These are phyloP conservation scores for Merluccius polli DNA, from an alignment of 2,797 vertebrate species.

Conservation along the genomic window DNA sequence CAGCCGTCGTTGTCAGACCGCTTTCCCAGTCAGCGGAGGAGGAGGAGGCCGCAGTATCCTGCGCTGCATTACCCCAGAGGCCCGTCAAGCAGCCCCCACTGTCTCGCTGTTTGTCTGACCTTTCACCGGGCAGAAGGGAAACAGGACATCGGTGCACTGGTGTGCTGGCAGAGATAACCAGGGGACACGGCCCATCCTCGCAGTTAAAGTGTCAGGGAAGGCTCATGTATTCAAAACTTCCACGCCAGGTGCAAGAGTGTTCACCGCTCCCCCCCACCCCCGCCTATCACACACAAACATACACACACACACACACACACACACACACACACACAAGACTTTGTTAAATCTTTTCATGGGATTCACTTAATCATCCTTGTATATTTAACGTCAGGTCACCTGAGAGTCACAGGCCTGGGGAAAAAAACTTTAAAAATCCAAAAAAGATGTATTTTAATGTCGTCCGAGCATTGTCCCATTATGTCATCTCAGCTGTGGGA, in stretches of 20 bases:
- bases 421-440: not conserved
- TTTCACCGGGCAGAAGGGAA: conserved; percentile 70
- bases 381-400: not conserved
- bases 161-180: conserved; percentile 72
- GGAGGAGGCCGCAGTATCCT: conserved; percentile 59
- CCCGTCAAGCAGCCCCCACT: conserved; percentile 50
- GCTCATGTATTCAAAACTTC: conserved; percentile 33
- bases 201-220: conserved; percentile 44
- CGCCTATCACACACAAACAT: too few species aligned
- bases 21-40: conserved; percentile 46
- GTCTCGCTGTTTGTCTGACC: conserved; percentile 73
- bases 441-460: not conserved
- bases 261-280: not conserved
- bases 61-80: conserved; percentile 40
- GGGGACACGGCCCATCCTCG: conserved; percentile 34
- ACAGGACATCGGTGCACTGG: conserved; percentile 65
- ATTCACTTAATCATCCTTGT: not conserved
- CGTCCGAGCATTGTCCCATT: not conserved
- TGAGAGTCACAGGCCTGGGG: not conserved
- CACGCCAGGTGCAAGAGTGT: conserved; percentile 48
- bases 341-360: not conserved
- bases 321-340: not conserved
- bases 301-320: not conserved
- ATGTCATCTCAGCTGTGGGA: not conserved
- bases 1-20: not conserved